Base-by-base conservation (phyloP, 1,140 invertebrate genomes). In the Hetaerina americana region DNA sequence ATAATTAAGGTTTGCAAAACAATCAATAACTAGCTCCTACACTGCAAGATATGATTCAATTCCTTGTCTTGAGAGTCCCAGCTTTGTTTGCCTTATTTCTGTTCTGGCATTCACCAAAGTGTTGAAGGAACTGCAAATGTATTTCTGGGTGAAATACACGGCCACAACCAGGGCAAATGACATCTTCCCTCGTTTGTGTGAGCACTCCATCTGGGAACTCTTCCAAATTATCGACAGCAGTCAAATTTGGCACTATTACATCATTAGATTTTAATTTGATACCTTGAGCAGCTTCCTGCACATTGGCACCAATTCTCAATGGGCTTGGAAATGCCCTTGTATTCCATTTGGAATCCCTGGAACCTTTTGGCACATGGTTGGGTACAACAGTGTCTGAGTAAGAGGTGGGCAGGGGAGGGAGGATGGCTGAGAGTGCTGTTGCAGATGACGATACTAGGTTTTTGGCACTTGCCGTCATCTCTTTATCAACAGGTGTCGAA, bases 161-260 rank as follows among this genome's bases (percentile, higher is more conserved):
- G 26, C 76, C 75, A 68, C 78, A 79, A 28, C 74, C 74, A 0
- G 77, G 78, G 66, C 78, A 79, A 26, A 77, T 75, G 8, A 79
- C 73, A 40, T 78, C 74, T 10, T 76, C 74, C 22, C 72, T 73
- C 1, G 78, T 75, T 66, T 78, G 73, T 0, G 78, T 77, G 18
- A 72, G 72, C 8, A 74, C 74, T 5, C 75, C 76, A n/a, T n/a
- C n/a, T n/a, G n/a, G n/a, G n/a, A n/a, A n/a, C 8, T 77, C 75
- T 31, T 72, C 72, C 66, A 26, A 72, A 26, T 74, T 49, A 57
- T 12, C 3, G 1, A 18, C 40, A 57, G 40, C 40, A 57, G 22
- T n/a, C 2, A 57, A 18, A 57, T 57, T 57, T 18, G 40, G 40
- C 40, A 57, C 40, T 18, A n/a, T 57, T 5, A n/a, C 22, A n/a